These are phyloP conservation scores for Chaunax sp. DNA, from an alignment of 2,797 vertebrate genomes.

Conservation along the genomic window DNA sequence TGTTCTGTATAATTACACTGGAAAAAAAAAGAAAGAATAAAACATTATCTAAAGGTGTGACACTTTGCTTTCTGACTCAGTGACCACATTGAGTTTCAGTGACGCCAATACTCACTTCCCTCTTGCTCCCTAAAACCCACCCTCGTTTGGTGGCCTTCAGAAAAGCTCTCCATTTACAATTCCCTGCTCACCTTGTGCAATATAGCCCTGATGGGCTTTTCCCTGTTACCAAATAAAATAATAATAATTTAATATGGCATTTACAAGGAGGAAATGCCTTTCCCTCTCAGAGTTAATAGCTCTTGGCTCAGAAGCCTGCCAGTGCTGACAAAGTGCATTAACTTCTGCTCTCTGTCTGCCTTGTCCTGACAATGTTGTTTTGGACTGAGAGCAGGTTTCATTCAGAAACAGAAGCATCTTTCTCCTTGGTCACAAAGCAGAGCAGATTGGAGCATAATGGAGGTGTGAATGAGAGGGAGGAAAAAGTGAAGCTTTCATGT, in stretches of 20 bases:
- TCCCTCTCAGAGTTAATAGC: conserved; percentile 87
- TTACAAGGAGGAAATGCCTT: conserved; percentile 90
- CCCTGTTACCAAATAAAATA: conserved; percentile 88
- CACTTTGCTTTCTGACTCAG: conserved; percentile 16
- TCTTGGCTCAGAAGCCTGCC: conserved; percentile 82
- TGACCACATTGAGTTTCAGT: conserved; percentile 38
- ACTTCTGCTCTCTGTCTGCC: conserved; percentile 81
- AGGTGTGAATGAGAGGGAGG: conserved; percentile 52
- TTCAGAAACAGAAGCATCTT: conserved; percentile 80
- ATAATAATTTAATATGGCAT: conserved; percentile 90
- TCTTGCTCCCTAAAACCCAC: conserved; percentile 18
- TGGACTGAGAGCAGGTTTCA: conserved; percentile 74
- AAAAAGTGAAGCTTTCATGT: conserved; percentile 36
- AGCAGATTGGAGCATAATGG: conserved; percentile 27
- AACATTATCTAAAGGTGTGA: conserved; percentile 33
- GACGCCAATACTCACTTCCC: conserved; percentile 42
- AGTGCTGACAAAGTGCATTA: conserved; percentile 88
- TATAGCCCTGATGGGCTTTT: conserved; percentile 83
- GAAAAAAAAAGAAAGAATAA: conserved; percentile 1
- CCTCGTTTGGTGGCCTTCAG: conserved; percentile 60
- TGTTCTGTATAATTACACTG: neutral
- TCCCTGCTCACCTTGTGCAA: conserved; percentile 77
- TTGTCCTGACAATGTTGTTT: conserved; percentile 79
- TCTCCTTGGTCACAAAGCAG: conserved; percentile 36
- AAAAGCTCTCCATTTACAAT: conserved; percentile 77